Evolutionary conservation across 2,888 invertebrate genomes (phyloP).

Genomic region (Hydrotaea cyrtoneurina): DNA sequence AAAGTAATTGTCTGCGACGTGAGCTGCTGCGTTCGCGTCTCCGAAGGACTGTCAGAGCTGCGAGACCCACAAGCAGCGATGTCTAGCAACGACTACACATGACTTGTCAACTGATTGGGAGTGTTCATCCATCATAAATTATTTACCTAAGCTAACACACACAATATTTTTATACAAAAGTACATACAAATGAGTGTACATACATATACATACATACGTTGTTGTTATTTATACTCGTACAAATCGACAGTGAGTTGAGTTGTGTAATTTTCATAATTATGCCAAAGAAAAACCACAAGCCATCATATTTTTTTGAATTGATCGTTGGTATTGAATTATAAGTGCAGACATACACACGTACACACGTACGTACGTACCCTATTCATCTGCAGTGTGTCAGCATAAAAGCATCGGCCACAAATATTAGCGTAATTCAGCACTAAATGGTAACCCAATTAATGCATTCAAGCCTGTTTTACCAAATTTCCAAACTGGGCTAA

Average conservation of each 20-base stretch:
- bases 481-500: not conserved
- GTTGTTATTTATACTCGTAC: not conserved
- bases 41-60: slow-evolving; percentile 68
- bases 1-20: slow-evolving; percentile 74
- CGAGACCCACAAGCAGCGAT: slow-evolving; percentile 53
- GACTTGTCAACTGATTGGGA: not conserved
- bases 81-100: slow-evolving; percentile 19
- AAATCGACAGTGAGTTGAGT: not conserved
- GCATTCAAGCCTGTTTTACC: slow-evolving; percentile 15
- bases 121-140: too few relatives aligned
- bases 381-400: slow-evolving; percentile 6
- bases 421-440: not conserved
- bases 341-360: too few relatives aligned
- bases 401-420: slow-evolving; percentile 20
- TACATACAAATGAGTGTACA: not conserved
- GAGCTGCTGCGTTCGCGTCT: slow-evolving; percentile 76
- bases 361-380: not conserved
- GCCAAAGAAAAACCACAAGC: slow-evolving; percentile 22
- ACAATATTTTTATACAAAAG: too few relatives aligned
- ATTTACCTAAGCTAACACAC: too few relatives aligned
- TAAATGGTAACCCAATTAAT: not conserved
- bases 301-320: not conserved
- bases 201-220: not conserved
- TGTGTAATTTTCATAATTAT: not conserved
- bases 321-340: not conserved